Evolutionary conservation across 2,888 invertebrate genomes (phyloP).

Genomic region (Amphiduros pacificus): DNA sequence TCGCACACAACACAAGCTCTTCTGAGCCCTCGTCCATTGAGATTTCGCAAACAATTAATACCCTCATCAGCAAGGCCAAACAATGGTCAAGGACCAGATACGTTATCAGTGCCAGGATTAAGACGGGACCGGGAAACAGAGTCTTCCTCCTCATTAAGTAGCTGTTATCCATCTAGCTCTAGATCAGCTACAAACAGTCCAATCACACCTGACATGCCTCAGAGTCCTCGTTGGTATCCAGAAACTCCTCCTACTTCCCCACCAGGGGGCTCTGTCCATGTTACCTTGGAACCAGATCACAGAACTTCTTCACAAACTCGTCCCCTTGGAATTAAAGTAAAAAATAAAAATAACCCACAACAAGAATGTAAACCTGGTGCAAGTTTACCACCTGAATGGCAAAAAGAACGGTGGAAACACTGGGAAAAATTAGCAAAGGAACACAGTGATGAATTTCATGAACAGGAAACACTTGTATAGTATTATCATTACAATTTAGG

Average conservation of each 20-base stretch:
- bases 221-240: slow-evolving; percentile 9
- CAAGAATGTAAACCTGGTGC: not conserved
- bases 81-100: too few species aligned
- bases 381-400: slow-evolving; percentile 32
- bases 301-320: not conserved
- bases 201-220: slow-evolving; percentile 42
- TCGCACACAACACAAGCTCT: not conserved
- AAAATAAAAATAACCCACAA: not conserved
- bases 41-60: not conserved
- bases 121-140: too few species aligned
- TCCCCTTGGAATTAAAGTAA: not conserved
- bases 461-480: slow-evolving; percentile 53
- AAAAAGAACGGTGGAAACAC: slow-evolving; percentile 48
- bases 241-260: slow-evolving; percentile 26
- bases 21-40: not conserved
- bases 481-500: too few species aligned
- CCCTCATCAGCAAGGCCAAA: too few species aligned
- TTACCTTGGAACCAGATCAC: not conserved
- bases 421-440: slow-evolving; percentile 48
- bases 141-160: slow-evolving; percentile 23
- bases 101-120: too few species aligned
- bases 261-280: not conserved
- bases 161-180: slow-evolving; percentile 41
- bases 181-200: slow-evolving; percentile 37
- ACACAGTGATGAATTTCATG: slow-evolving; percentile 35